phyloP scores from a whole-genome alignment of 2,888 invertebrate genomes.

The Diplolepis rosae region DNA sequence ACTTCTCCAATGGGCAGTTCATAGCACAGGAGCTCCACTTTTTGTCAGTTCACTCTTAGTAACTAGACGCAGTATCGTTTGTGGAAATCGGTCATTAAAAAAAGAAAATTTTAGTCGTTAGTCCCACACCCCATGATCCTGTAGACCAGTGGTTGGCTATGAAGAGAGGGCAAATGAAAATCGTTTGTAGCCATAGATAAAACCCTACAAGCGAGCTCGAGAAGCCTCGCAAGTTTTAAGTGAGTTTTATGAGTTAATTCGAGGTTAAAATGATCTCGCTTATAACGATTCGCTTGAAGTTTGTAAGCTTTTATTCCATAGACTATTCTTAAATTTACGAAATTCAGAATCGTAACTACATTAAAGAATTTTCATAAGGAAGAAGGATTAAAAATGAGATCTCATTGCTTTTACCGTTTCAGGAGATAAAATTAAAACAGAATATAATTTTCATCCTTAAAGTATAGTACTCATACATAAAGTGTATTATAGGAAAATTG shows the following conservation, averaged over 20 bases:
- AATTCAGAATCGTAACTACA: slow-evolving; percentile 14
- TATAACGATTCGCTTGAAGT: slow-evolving; percentile 37
- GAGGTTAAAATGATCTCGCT: slow-evolving; percentile 38
- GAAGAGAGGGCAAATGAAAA: slow-evolving; percentile 17
- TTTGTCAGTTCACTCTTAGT: not conserved
- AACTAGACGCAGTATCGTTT: slow-evolving; percentile 22
- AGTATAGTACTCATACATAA: too few relatives aligned
- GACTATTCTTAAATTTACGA: not conserved
- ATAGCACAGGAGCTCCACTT: not conserved
- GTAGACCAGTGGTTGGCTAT: not conserved
- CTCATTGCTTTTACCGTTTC: not conserved
- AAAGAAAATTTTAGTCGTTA: slow-evolving; percentile 10
- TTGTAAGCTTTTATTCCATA: slow-evolving; percentile 3
- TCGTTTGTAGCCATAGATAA: slow-evolving; percentile 33
- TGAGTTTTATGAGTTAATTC: slow-evolving; percentile 45
- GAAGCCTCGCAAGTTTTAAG: slow-evolving; percentile 41
- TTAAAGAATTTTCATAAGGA: slow-evolving; percentile 14
- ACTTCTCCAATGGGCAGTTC: not conserved
- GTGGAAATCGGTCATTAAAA: slow-evolving; percentile 27
- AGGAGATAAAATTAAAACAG: not conserved
- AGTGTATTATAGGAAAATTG: too few relatives aligned
- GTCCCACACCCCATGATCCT: not conserved
- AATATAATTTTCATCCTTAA: too few relatives aligned
- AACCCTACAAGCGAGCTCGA: slow-evolving; percentile 42
- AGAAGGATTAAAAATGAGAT: slow-evolving; percentile 6